phyloP scores from a whole-genome alignment of 2,113 vertebrate genomes.

The Marmota monax region DNA sequence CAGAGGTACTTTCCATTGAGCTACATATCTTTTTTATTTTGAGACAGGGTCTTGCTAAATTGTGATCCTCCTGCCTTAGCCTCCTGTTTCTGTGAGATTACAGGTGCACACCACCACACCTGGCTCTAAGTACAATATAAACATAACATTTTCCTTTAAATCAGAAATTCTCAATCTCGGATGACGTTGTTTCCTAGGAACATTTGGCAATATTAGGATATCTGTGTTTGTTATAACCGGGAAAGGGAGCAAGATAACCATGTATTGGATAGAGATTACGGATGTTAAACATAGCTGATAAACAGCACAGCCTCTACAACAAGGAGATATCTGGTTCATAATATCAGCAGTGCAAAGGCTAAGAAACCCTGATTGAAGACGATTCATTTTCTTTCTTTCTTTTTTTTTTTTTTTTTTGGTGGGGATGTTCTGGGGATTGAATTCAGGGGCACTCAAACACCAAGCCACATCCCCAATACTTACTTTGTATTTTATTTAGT shows the following conservation, averaged over 20 bases:
- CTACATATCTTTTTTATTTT: too few species aligned
- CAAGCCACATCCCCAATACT: too few species aligned
- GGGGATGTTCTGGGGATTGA: too few species aligned
- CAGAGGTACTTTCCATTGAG: too few species aligned
- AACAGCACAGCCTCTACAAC: not conserved
- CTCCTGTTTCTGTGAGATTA: too few species aligned
- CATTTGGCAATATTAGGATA: not conserved
- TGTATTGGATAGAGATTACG: not conserved
- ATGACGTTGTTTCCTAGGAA: not conserved
- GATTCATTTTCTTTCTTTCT: too few species aligned
- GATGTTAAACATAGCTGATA: not conserved
- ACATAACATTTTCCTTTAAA: constrained; percentile 45
- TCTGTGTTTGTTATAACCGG: not conserved
- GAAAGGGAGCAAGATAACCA: not conserved
- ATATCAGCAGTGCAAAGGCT: not conserved
- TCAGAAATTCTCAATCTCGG: not conserved
- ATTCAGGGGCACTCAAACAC: too few species aligned
- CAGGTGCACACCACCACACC: too few species aligned
- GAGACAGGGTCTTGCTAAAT: too few species aligned
- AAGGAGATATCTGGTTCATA: not conserved
- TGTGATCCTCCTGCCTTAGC: too few species aligned
- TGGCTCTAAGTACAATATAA: not conserved
- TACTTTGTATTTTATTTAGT: too few species aligned
- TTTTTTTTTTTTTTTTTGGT: too few species aligned
- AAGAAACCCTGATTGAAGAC: not conserved